Evolutionary conservation across 1,140 invertebrate species (phyloP).

Genomic region (Papilio helenus): DNA sequence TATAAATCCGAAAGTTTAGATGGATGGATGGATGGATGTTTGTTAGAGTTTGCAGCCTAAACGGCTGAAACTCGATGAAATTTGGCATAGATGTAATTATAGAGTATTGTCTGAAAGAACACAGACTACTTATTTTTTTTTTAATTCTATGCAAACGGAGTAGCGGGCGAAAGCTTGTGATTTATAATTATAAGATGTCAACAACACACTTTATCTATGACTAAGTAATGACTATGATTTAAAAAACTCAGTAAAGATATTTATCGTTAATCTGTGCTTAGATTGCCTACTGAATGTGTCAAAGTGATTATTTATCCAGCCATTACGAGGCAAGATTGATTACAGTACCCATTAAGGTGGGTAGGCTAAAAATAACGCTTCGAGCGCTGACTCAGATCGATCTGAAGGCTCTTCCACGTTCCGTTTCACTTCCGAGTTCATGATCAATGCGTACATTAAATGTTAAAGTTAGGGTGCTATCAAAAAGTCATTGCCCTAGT

Average conservation of each 20-base stretch:
- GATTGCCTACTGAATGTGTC: neutral
- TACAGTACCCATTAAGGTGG: constrained; percentile 32
- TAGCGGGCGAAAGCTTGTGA: no score
- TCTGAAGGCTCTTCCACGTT: constrained; percentile 34
- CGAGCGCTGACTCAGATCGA: constrained; percentile 31
- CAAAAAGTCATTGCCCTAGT: constrained; percentile 3
- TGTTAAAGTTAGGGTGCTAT: neutral
- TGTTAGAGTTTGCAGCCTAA: no score
- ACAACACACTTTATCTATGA: neutral
- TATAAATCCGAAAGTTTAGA: neutral
- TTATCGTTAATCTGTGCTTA: neutral
- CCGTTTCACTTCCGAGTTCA: constrained; percentile 31
- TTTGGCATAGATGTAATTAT: no score
- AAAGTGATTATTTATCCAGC: constrained; percentile 20
- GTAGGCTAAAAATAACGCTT: constrained; percentile 28
- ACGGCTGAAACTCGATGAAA: no score
- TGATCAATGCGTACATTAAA: constrained; percentile 11
- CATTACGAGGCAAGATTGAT: constrained; percentile 33
- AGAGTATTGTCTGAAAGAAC: no score
- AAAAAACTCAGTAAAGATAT: neutral
- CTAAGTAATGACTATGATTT: neutral
- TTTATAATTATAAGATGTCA: neutral
- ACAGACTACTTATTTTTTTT: no score
- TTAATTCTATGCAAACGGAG: no score
- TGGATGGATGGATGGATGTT: no score